Evolutionary conservation across 2,797 vertebrate species (phyloP).

Genomic region (Cossypha caffra): DNA sequence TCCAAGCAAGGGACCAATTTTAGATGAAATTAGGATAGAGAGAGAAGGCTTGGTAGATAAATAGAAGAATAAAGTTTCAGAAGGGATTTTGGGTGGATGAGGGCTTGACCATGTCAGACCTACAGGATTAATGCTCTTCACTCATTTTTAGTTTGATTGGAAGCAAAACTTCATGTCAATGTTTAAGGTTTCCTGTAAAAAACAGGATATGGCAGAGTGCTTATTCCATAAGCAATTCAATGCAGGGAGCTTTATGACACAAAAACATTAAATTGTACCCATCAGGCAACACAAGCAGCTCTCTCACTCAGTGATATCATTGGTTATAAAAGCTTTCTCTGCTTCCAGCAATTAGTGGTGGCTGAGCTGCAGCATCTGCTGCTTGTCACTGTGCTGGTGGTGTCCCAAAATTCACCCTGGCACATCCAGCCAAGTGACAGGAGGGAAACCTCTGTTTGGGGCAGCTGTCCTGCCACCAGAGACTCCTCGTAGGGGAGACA

Average conservation of each 20-base stretch:
- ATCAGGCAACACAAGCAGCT: background rate
- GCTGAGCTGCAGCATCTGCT: background rate
- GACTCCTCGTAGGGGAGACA: rapidly evolving
- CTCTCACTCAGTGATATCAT: background rate
- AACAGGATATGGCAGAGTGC: background rate
- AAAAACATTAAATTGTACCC: background rate
- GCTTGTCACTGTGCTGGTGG: background rate
- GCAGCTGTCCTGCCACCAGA: background rate
- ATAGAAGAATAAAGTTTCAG: background rate
- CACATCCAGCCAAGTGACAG: background rate
- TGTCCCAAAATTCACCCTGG: background rate
- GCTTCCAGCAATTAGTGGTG: background rate
- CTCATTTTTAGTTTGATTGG: background rate
- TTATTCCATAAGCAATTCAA: background rate
- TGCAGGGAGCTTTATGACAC: background rate
- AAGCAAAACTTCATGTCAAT: background rate
- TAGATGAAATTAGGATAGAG: background rate
- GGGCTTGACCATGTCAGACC: background rate
- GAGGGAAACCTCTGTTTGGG: background rate
- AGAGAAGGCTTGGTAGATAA: background rate
- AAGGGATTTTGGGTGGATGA: background rate
- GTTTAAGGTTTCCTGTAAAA: background rate
- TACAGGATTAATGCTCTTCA: background rate
- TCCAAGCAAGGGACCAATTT: background rate
- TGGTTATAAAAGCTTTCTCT: background rate